phyloP scores from a whole-genome alignment of 1,140 invertebrate genomes.

The roundworm (Caenorhabditis elegans) region WBcel235 BX284605.5:7580501-7581000 shows the following conservation, averaged over 20 bases:
- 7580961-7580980: not conserved
- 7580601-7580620: no score
- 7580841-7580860: not conserved
- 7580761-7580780: not conserved
- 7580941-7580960: not conserved
- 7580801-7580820: not conserved
- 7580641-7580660: not conserved
- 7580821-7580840: not conserved
- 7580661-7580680: not conserved
- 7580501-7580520: no score
- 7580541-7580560: no score
- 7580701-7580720: conserved; percentile 13
- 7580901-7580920: not conserved
- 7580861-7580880: not conserved
- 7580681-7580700: conserved; percentile 8
- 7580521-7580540: no score
- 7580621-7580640: not conserved
- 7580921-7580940: conserved; percentile 10
- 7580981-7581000: not conserved
- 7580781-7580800: no score
- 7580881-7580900: not conserved
- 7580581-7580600: no score
- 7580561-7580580: no score
- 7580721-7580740: not conserved
- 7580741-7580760: not conserved